Evolutionary conservation across 1,140 invertebrate genomes (phyloP), one percentile per base, ranked within the genome.

Genomic region (Drosophila orena): DNA sequence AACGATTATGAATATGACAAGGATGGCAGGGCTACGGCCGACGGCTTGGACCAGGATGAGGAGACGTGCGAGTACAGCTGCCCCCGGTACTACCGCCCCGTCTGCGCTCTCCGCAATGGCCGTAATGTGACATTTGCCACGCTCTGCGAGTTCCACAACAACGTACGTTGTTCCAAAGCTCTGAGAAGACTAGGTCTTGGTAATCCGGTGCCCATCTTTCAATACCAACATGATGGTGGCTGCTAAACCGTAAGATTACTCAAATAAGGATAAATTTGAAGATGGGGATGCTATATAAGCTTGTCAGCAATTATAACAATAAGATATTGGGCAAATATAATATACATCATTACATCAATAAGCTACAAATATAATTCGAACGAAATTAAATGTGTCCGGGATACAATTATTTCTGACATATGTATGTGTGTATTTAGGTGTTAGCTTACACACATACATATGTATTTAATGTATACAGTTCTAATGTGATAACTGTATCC

Each of bases 11-110:
- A 43, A 8, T 53, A 60, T 4, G 30, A 60, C 0, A 8, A 40
- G 4, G 24, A 58, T 8, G 43, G 44, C 0, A 30, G 42, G 0
- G 11, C 44, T 4, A 34, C 17, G 6, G 54, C 47, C n/a, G 35
- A 43, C 11, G 69, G 78, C 2, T 22, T 58, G 20, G 64, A 59
- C 2, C 64, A 78, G 40, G 46, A 75, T 11, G 79, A 75, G 35
- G n/a, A 53, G 6, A 83, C 52, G 44, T 88, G 83, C 24, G 83
- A 88, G 30, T 73, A 73, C 14, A 89, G 84, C 38, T 88, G 83
- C 8, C 83, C 84, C 0, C 79, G 83, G 2, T 88, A 89, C 40
- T 88, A 88, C 46, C 83, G 79, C 1, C 83, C 83, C 5, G 27
- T 88, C 3, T 88, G 83, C 17, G 84, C 58, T 1, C 66, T 69